Evolutionary conservation across 2,113 vertebrate species (phyloP).

Genomic region (Leucopternis melanops): DNA sequence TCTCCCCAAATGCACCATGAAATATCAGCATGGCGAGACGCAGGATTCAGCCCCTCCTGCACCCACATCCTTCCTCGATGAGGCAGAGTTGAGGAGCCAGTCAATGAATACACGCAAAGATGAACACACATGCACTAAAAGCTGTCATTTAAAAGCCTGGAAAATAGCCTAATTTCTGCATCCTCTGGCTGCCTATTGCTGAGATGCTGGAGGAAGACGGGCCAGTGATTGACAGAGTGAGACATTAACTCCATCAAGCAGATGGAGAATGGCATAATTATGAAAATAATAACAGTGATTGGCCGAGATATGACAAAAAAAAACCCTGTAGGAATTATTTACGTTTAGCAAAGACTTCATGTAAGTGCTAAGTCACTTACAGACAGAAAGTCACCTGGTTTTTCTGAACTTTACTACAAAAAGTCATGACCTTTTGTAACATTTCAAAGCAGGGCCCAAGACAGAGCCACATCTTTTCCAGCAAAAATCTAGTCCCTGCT

Average conservation of each 20-base stretch:
- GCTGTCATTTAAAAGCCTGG: conserved; percentile 13
- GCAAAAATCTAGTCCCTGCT: not conserved
- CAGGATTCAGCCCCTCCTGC: not conserved
- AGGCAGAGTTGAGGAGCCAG: not conserved
- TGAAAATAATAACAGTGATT: conserved; percentile 44
- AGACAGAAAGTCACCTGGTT: not conserved
- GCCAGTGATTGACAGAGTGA: conserved; percentile 12
- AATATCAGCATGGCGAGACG: accelerated
- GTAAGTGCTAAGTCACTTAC: not conserved
- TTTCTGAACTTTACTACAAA: not conserved
- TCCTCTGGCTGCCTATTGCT: not conserved
- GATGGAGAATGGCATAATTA: conserved; percentile 44
- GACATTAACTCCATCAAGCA: conserved; percentile 40
- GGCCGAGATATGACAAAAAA: not conserved
- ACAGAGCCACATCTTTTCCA: not conserved
- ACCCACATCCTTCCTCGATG: not conserved
- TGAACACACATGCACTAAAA: not conserved
- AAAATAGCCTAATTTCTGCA: conserved; percentile 5
- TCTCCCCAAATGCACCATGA: accelerated
- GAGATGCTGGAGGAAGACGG: not conserved
- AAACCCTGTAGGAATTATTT: not conserved
- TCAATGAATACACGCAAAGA: not conserved
- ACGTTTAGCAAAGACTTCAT: not conserved
- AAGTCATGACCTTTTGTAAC: not conserved
- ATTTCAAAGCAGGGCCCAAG: not conserved